Evolutionary conservation across 1,140 invertebrate species (phyloP).

Genomic region (Aphelenchoides besseyi): DNA sequence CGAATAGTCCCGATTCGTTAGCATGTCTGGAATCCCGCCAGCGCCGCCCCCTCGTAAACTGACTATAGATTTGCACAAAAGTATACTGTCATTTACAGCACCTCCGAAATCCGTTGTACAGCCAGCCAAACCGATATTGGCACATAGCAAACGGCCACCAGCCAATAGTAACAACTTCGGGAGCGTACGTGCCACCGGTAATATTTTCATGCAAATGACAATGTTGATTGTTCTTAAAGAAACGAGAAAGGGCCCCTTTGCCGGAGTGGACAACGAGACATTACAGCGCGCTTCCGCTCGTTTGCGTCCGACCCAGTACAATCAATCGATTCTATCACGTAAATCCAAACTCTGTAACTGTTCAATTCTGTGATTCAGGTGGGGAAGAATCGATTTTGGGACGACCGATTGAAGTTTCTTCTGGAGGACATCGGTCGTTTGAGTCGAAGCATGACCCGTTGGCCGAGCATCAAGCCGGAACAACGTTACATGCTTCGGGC

Average conservation of each 20-base stretch:
- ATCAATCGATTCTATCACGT: conserved; percentile 41
- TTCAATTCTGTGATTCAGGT: conserved; percentile 23
- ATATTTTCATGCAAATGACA: too few species aligned
- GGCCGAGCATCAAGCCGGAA: conserved; percentile 39
- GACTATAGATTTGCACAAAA: conserved; percentile 11
- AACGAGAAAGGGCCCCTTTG: neutral
- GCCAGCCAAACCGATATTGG: conserved; percentile 31
- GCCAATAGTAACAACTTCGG: conserved; percentile 50
- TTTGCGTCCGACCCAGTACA: conserved; percentile 52
- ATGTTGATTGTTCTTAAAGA: neutral
- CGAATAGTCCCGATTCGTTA: neutral
- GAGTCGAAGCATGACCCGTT: conserved; percentile 35
- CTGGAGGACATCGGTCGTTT: conserved; percentile 49
- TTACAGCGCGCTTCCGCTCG: conserved; percentile 53
- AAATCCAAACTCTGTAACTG: conserved; percentile 21
- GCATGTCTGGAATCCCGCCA: conserved; percentile 20
- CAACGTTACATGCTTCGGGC: conserved; percentile 49
- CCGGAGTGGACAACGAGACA: neutral
- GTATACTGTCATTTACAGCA: neutral
- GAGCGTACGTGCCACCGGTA: conserved; percentile 43
- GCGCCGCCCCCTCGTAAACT: conserved; percentile 34
- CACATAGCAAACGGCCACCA: conserved; percentile 47
- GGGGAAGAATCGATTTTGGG: conserved; percentile 34
- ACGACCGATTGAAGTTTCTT: conserved; percentile 44
- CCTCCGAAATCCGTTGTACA: neutral